Percentiles rank a stretch among this genome's conserved stretches.
These are phyloP conservation scores for Myathropa florea DNA, from an alignment of 2,888 invertebrate species.

Conservation along the genomic window DNA sequence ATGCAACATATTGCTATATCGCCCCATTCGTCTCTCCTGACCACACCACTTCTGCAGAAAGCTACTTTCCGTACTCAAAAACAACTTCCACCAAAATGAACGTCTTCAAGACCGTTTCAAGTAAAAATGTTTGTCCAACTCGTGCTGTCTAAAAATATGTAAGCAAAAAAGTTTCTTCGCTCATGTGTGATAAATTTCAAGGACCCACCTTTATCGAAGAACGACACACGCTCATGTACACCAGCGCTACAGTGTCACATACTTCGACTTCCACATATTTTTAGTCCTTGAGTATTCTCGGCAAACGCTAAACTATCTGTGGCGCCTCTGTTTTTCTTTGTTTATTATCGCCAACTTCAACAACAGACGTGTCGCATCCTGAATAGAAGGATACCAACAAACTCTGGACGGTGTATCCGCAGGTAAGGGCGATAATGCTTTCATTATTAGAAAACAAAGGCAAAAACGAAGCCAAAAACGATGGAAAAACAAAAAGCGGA, in stretches of 20 bases:
- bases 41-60: no score
- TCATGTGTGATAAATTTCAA: not conserved
- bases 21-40: no score
- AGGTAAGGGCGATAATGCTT: not conserved
- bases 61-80: no score
- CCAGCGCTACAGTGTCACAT: not conserved
- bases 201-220: not conserved
- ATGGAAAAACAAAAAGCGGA: not conserved
- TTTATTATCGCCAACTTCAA: slow-evolving; percentile 19
- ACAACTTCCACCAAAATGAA: not conserved
- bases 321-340: not conserved
- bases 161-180: not conserved
- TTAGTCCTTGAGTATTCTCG: slow-evolving; percentile 3
- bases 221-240: not conserved
- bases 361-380: slow-evolving; percentile 26
- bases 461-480: not conserved
- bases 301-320: not conserved
- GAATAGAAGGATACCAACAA: not conserved
- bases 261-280: no score
- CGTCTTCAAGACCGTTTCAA: not conserved
- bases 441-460: slow-evolving; percentile 8
- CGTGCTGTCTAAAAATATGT: not conserved
- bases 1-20: no score
- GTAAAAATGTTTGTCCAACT: not conserved
- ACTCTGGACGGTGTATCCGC: not conserved